Evolutionary conservation across 2,113 vertebrate species (phyloP).

Genomic region (Siniperca chuatsi): DNA sequence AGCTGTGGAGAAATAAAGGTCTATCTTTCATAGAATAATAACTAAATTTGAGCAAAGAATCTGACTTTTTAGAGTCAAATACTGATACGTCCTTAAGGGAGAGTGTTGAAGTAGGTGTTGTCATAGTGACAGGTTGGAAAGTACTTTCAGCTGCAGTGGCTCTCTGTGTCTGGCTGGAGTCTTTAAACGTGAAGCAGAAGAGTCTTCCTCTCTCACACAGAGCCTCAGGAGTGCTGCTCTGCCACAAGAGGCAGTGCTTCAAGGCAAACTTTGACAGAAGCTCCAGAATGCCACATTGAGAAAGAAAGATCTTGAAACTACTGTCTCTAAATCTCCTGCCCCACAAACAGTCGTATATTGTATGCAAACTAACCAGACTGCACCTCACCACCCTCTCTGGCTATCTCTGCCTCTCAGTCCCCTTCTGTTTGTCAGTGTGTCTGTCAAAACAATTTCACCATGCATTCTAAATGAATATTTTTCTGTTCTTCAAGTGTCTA

Average conservation of each 20-base stretch:
- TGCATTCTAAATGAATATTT: constrained; percentile 57
- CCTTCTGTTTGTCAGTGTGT: constrained; percentile 41
- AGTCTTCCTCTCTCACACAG: constrained; percentile 28
- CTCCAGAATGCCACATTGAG: constrained; percentile 26
- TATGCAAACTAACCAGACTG: constrained; percentile 43
- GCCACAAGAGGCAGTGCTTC: constrained; percentile 48
- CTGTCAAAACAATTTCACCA: constrained; percentile 51
- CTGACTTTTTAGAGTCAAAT: background rate
- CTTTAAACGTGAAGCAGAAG: constrained; percentile 29
- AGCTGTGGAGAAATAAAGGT: background rate
- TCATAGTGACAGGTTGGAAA: constrained; percentile 19
- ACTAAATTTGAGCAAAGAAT: background rate
- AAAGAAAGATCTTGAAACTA: constrained; percentile 53
- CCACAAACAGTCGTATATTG: constrained; percentile 22
- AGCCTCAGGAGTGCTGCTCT: constrained; percentile 46
- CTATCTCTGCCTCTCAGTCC: constrained; percentile 54
- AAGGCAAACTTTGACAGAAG: constrained; percentile 64
- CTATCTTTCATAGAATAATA: background rate
- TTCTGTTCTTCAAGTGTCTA: constrained; percentile 47
- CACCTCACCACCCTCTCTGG: constrained; percentile 16
- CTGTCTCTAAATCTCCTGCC: constrained; percentile 13
- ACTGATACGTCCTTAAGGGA: background rate
- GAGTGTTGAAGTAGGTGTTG: constrained; percentile 10
- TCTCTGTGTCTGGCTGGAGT: constrained; percentile 41
- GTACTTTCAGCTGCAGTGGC: constrained; percentile 31